Evolutionary conservation across 2,888 invertebrate genomes (phyloP), one percentile per base, ranked within the genome.

Genomic region (Endotricha flammealis): DNA sequence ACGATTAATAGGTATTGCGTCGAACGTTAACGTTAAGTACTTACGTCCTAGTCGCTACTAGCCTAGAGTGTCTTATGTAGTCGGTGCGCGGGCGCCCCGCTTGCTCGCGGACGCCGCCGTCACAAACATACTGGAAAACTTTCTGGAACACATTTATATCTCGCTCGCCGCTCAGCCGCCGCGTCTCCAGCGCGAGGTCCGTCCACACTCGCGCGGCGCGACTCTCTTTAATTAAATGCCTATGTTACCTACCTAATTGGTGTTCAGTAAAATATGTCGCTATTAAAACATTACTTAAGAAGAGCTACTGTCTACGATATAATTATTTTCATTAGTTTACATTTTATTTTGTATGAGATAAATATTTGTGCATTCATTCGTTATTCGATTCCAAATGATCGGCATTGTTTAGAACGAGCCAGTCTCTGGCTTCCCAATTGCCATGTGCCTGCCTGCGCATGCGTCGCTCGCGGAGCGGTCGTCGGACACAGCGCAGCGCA

Each of bases 221-320:
- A 22, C 32, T 20, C 20, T 25, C 12, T 11, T 11, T 14, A 7
- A 14, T 16, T 16, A 14, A n/a, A n/a, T 12, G 20, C 12, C 27
- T 12, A 27, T 12, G 7, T 14, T 29, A 14, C 9, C 11, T 17
- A 10, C 29, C 77, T 82, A 80, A 50, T 80, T 80, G 82, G 81
- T 81, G 82, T 81, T 80, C 62, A 64, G 67, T 77, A 70, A 54
- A 76, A 76, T 76, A 73, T 76, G 72, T 71, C 63, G 70, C 58
- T 7, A 7, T 20, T 20, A 3, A 20, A n/a, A 20, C n/a, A 20
- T 20, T 4, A 20, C n/a, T n/a, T 35, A 35, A 23, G 29, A 29
- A 29, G 35, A 35, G 23, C 22, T 35, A 35, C 14, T 12, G 14
- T 10, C 22, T 35, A 35, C 22, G 35, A 22, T 29, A 35, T 6